A percentile compares a stretch with the other conserved stretches of the same genome.
These are phyloP conservation scores for Micoletzkya japonica DNA, from an alignment of 2,888 invertebrate species.

Conservation along the genomic window DNA sequence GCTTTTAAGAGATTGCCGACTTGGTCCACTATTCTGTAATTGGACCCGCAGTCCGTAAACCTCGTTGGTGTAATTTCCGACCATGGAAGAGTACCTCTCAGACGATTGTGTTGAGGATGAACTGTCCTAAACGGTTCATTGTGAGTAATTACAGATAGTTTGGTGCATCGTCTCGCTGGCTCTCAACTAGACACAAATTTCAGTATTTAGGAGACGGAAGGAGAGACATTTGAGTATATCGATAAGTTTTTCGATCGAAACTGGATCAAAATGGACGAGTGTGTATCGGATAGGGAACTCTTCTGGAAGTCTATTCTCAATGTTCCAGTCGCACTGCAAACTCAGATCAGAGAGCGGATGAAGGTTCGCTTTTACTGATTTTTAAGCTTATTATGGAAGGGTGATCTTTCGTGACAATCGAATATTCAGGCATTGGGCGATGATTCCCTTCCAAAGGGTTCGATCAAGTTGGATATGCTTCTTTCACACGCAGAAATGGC, in stretches of 20 bases:
- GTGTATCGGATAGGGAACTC: conserved; percentile 31
- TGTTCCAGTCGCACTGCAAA: conserved; percentile 41
- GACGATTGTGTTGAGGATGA: conserved; percentile 47
- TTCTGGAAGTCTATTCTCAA: conserved; percentile 50
- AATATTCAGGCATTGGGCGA: not conserved
- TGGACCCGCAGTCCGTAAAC: conserved; percentile 35
- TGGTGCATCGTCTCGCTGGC: not conserved
- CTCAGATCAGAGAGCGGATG: conserved; percentile 40
- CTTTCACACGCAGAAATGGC: conserved; percentile 22
- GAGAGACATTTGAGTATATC: conserved; percentile 34
- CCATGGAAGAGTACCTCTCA: conserved; percentile 38
- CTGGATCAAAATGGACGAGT: conserved; percentile 41
- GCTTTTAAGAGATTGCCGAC: conserved; percentile 35
- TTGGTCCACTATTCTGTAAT: conserved; percentile 40
- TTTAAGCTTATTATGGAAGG: not conserved
- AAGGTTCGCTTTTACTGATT: conserved; percentile 16
- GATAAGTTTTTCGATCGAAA: conserved; percentile 46
- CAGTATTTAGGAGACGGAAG: conserved; percentile 39
- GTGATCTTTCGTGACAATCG: not conserved
- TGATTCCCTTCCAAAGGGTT: not conserved
- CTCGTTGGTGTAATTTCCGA: conserved; percentile 38
- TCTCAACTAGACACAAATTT: not conserved
- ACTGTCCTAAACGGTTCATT: conserved; percentile 44
- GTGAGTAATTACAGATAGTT: conserved; percentile 33
- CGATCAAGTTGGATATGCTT: conserved; percentile 23